A percentile compares a stretch with the other conserved stretches of the same genome.
Evolutionary conservation across 2,797 vertebrate genomes (phyloP).

Genomic region (Macropus fuliginosus): DNA sequence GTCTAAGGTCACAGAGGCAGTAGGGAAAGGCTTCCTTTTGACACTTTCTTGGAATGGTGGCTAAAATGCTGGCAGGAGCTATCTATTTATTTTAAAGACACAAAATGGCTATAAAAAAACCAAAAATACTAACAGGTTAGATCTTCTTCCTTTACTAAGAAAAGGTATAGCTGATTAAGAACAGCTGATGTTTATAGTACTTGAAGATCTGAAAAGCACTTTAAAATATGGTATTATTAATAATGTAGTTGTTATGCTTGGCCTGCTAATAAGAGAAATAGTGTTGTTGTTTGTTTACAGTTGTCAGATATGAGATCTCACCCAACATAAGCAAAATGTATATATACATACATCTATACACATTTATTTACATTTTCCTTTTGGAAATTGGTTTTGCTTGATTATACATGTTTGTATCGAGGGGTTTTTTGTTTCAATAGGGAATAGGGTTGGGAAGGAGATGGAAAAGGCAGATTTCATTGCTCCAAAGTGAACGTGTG

Average conservation of each 20-base stretch:
- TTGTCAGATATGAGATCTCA: conserved; percentile 1
- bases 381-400: too few relatives aligned
- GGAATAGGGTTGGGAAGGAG: too few relatives aligned
- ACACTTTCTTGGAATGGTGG: background rate
- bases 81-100: background rate
- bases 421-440: too few relatives aligned
- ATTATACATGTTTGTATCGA: too few relatives aligned
- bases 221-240: background rate
- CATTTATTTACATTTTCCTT: too few relatives aligned
- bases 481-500: background rate
- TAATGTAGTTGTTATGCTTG: background rate
- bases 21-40: background rate
- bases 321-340: background rate
- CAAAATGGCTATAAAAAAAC: background rate
- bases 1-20: background rate
- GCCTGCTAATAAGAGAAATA: background rate
- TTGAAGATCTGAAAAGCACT: background rate
- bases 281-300: background rate
- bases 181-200: background rate
- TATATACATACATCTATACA: background rate
- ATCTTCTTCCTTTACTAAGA: background rate
- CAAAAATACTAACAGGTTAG: background rate
- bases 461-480: background rate
- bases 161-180: background rate
- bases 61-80: background rate